Evolutionary conservation across 1,140 invertebrate species (phyloP), one percentile per base, ranked within the genome.

Genomic region (Cheumatopsyche charites): DNA sequence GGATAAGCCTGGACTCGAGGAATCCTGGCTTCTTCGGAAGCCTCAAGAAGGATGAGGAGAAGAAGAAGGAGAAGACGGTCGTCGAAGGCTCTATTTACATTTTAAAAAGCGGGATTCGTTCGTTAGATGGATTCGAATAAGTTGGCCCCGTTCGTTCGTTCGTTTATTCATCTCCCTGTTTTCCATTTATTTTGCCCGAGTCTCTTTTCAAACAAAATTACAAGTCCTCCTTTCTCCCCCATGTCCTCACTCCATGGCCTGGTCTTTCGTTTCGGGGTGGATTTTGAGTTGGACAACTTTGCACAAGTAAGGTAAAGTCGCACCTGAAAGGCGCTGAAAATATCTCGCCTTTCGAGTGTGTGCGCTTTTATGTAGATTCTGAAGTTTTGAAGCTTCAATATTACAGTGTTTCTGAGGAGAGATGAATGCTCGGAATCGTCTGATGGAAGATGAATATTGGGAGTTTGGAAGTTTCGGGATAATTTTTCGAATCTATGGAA

Each of bases 91-190:
- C 23, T 75, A 75, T 75, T 75, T 75, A 72, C 74, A 75, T 75
- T 75, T 74, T 75, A 75, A 75, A 75, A 75, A 72, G 70, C 70
- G 61, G 52, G 52, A 70, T 75, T 75, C 74, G 71, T 75, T 73
- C 74, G 71, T 75, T 73, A 75, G 73, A 71, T 67, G 73, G 73
- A 74, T 74, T 52, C 73, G 63, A 74, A 71, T 70, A 71, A 72
- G 65, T 67, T 62, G 49, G 62, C 68, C 17, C n/a, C n/a, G n/a
- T n/a, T n/a, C n/a, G n/a, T n/a, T n/a, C 36, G 26, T 43, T 47
- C 63, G 63, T 41, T 63, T 62, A 68, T 73, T 73, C 61, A 45
- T 70, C 63, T 73, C 45, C 61, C 67, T 66, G 67, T 66, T 62
- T 73, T 58, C 71, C 63, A 73, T 73, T 73, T 73, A 73, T 73